Evolutionary conservation across 2,797 vertebrate species (phyloP), one percentile per base, ranked within the genome.

Genomic region (Serranus cabrilla): DNA sequence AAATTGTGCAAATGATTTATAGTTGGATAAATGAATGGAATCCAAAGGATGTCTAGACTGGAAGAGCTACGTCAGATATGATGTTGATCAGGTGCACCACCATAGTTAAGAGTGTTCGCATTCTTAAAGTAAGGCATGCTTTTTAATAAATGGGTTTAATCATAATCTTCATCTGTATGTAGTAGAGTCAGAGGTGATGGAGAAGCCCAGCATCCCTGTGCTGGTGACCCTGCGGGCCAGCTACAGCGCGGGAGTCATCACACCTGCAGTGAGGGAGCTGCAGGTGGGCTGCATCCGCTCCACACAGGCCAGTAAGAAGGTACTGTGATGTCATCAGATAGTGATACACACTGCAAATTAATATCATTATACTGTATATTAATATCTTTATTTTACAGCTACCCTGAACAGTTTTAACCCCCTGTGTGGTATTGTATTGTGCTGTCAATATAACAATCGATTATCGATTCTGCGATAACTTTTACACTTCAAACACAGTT

Each of bases 261-360:
- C 42, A 2, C 93, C 96, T 0, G 96, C 94, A 20, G 82, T 89
- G 56, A 90, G 95, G 16, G 93, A 96, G 73, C 91, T 99, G 82
- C 93, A 91, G 6, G 92, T 99, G 4, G 97, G 98, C 87, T 97
- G 94, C 46, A 94, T 99, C 51, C 74, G 74, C 23, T 92, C 94
- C 61, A 67, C 90, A 39, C 92, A 84, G 69, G 65, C 86, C n/a
- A 72, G 88, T 0, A 97, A 95, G 85, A 97, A 97, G 96, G 98
- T 93, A 83, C 45, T 0, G 5, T 21, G 39, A 50, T 34, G 27
- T 39, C 43, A 20, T 17, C 54, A 50, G 23, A 62, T 18, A 56
- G 25, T 39, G 23, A 50, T 6, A 52, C 39, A 23, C 46, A n/a
- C 23, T 14, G 16, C 3, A 40, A 27, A 52, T 10, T 2, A 13